Evolutionary conservation across 2,113 vertebrate genomes (phyloP).

Genomic region (Heteronetta atricapilla): DNA sequence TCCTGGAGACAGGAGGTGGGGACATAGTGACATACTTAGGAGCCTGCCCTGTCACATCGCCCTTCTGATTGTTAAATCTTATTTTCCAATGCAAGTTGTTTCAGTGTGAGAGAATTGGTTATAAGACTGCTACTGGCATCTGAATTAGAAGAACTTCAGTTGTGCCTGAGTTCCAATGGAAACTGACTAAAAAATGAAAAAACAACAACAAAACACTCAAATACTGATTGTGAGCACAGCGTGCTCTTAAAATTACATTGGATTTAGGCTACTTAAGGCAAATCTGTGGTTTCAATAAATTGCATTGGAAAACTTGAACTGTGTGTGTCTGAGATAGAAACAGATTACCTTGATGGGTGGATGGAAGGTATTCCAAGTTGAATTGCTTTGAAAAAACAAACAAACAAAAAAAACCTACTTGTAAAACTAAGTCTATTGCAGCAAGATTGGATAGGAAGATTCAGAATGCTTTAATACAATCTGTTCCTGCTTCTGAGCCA

Average conservation of each 20-base stretch:
- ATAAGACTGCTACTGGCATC: not conserved
- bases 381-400: not conserved
- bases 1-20: not conserved
- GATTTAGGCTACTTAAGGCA: not conserved
- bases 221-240: not conserved
- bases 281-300: not conserved
- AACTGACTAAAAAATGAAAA: not conserved
- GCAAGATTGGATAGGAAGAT: not conserved
- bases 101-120: not conserved
- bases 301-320: not conserved
- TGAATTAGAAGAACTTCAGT: not conserved
- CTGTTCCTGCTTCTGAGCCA: not conserved
- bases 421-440: not conserved
- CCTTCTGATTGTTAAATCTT: not conserved
- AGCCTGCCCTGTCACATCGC: not conserved
- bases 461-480: not conserved
- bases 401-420: not conserved
- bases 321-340: not conserved
- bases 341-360: not conserved
- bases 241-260: not conserved
- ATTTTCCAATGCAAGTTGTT: not conserved
- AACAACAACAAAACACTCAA: not conserved
- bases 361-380: not conserved
- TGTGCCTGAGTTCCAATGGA: not conserved
- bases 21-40: accelerated